Evolutionary conservation across 2,888 invertebrate species (phyloP).

Genomic region (Sinhomidia bicolor): DNA sequence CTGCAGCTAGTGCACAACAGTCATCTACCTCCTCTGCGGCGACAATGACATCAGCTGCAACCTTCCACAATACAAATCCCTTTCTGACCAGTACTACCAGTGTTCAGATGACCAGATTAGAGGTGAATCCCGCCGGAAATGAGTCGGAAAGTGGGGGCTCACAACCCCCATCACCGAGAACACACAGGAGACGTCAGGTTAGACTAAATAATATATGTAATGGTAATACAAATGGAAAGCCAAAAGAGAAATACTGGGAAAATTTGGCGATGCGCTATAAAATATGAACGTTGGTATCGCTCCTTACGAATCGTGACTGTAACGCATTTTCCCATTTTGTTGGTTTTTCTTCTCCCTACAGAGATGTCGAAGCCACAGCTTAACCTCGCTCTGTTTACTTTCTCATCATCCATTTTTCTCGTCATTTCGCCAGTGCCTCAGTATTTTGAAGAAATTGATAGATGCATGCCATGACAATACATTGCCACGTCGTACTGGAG

Average conservation of each 20-base stretch:
- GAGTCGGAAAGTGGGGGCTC: slow-evolving; percentile 95
- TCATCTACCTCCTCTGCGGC: slow-evolving; percentile 85
- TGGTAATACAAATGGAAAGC: neutral
- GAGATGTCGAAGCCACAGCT: slow-evolving; percentile 93
- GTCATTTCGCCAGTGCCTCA: slow-evolving; percentile 98
- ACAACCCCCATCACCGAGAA: slow-evolving; percentile 92
- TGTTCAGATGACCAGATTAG: slow-evolving; percentile 84
- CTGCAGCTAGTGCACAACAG: slow-evolving; percentile 81
- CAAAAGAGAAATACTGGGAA: too few species aligned
- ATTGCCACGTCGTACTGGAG: slow-evolving; percentile 93
- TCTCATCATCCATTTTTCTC: slow-evolving; percentile 99
- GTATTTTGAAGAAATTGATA: slow-evolving; percentile 96
- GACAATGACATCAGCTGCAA: slow-evolving; percentile 78
- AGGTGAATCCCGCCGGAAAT: slow-evolving; percentile 86
- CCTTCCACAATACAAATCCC: slow-evolving; percentile 81
- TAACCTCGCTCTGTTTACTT: slow-evolving; percentile 98
- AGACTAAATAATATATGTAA: slow-evolving; percentile 28
- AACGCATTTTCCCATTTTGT: neutral
- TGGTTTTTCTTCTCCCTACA: slow-evolving; percentile 81
- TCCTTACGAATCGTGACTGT: too few species aligned
- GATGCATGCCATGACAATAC: slow-evolving; percentile 98
- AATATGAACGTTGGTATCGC: too few species aligned
- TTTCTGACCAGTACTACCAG: slow-evolving; percentile 74
- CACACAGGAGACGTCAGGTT: slow-evolving; percentile 90
- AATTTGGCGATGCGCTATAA: too few species aligned